Evolutionary conservation across 2,888 invertebrate species (phyloP), one percentile per base, ranked within the genome.

Genomic region (Ennomos erosarius): DNA sequence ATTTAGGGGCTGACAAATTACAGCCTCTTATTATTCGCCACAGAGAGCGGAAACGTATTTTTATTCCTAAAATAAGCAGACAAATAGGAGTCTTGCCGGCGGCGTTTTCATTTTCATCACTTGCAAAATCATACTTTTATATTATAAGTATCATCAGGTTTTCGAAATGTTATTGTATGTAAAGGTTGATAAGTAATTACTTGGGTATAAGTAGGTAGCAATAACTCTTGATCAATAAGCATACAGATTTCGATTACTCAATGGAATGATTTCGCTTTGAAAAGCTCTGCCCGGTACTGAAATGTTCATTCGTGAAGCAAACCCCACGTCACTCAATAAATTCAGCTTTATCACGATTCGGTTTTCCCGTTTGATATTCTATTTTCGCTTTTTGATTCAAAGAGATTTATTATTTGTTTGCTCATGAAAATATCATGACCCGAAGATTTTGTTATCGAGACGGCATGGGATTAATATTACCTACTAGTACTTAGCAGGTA

Each of bases 1-100:
- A 80, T 83, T 78, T 70, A 73, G 67, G 75, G 62, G 53, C 68
- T 81, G 82, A 85, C 81, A 85, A 85, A 87, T 83, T 80, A 77
- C 72, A 68, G 62, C 68, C 70, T 62, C 65, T 85, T 78, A 76
- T 74, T 80, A 82, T 81, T 79, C 79, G 65, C 62, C 59, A 59
- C 59, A 54, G 66, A 60, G 64, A 62, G 65, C 62, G 65, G 63
- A 68, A 57, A 65, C 68, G 58, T 62, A 68, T 70, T 71, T 67
- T 66, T 54, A 53, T 38, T 42, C 53, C 53, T 44, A 55, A 65
- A 62, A 52, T 64, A 51, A 35, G 62, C 57, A 55, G 48, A 48
- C 55, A 45, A 56, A 54, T 26, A 26, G 5, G 26, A 55, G 54
- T 46, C 59, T 36, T 38, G 36, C 36, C 42, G 52, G 36, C 48